Evolutionary conservation across 2,888 invertebrate species (phyloP).

Genomic region (Pterostichus niger): DNA sequence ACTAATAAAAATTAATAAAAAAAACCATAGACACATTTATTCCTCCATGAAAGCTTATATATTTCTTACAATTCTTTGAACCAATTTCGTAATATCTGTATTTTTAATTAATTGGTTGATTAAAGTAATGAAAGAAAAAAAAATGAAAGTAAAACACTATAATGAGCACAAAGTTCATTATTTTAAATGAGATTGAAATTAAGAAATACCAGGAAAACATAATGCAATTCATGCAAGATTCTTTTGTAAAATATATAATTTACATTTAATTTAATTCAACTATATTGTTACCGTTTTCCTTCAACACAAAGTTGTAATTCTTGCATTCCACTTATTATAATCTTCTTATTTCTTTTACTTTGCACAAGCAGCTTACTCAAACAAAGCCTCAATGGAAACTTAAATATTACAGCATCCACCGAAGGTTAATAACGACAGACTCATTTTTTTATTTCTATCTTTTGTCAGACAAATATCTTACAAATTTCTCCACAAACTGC

Average conservation of each 20-base stretch:
- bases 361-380: slow-evolving; percentile 37
- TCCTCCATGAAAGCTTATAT: too few relatives aligned
- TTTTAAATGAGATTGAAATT: too few relatives aligned
- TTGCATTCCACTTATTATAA: slow-evolving; percentile 23
- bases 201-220: too few relatives aligned
- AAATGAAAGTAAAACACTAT: too few relatives aligned
- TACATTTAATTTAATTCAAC: slow-evolving; percentile 5
- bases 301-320: slow-evolving; percentile 20
- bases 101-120: too few relatives aligned
- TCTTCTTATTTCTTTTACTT: slow-evolving; percentile 12
- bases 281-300: background rate
- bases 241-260: slow-evolving; percentile 11
- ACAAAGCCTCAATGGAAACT: slow-evolving; percentile 47
- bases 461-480: slow-evolving; percentile 55
- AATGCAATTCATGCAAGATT: too few relatives aligned
- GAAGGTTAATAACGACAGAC: slow-evolving; percentile 51
- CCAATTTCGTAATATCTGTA: too few relatives aligned
- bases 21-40: too few relatives aligned
- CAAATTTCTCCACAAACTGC: slow-evolving; percentile 33
- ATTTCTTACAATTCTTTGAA: too few relatives aligned
- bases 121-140: too few relatives aligned
- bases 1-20: too few relatives aligned
- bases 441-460: slow-evolving; percentile 35
- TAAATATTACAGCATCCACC: slow-evolving; percentile 13
- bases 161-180: too few relatives aligned